Base-by-base conservation (phyloP, 2,113 vertebrate species). In the Catharus bicknelli region DNA sequence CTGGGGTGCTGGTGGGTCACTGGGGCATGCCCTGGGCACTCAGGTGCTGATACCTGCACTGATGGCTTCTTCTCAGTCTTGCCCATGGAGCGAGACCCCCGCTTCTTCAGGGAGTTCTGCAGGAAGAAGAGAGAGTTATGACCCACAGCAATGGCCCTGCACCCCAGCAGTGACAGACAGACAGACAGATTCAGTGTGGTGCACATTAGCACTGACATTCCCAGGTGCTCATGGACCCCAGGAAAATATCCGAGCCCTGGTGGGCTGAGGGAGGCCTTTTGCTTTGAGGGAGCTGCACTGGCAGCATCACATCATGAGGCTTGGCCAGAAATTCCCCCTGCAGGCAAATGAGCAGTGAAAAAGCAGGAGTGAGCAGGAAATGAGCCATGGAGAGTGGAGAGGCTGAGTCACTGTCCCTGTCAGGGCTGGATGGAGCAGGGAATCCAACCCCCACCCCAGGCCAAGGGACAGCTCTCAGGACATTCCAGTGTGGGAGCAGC, bases 31-130 rank as follows among this genome's bases (percentile, higher is more conserved):
- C 59, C 43, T 1, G 1, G 29, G 27, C 0, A 2, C 3, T 4
- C 53, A 5, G 8, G 38, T 2, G 4, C 45, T 1, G 3, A 9
- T 98, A 99, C 99, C 99, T 99, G 99, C 81, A 98, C 97, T 1
- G 97, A 97, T 0, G 97, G 91, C 88, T 99, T 99, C 98, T 99
- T 99, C 51, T 99, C 99, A 0, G 98, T 94, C 97, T 99, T 99
- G 95, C 98, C 99, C 32, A 98, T 80, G 73, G 98, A 98, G 59
- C 99, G 98, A 40, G 98, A 97, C 22, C 97, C 97, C 95, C 99
- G 97, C 96, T 99, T 99, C 98, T 99, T 99, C 97, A 99, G 97
- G 93, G 98, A 98, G 92, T 98, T 99, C 99, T 99, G 97, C 43
- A 83, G 86, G 54, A 86, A 83, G 43, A 95, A 69, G 53, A 57